Evolutionary conservation across 1,140 invertebrate species (phyloP).

Genomic region (Magallana gigas): DNA sequence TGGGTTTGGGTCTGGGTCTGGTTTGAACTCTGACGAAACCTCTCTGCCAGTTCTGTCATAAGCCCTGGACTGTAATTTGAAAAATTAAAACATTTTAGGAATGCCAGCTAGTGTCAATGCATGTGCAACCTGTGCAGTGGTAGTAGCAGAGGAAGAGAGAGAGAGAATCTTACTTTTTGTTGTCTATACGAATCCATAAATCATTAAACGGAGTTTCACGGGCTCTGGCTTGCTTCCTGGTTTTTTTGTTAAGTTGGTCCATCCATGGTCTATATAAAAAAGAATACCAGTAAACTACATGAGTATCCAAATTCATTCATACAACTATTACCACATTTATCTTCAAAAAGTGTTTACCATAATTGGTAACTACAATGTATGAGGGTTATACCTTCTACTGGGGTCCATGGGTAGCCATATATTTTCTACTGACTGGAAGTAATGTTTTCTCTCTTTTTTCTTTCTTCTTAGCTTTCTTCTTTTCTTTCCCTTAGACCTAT

Average conservation of each 20-base stretch:
- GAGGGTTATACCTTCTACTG: conserved; percentile 52
- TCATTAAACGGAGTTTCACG: conserved; percentile 73
- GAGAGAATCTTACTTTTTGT: conserved; percentile 46
- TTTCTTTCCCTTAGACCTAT: conserved; percentile 55
- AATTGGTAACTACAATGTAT: too few relatives aligned
- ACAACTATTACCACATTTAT: neutral
- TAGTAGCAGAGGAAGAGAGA: neutral
- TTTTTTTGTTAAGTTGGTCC: conserved; percentile 52
- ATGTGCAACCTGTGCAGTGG: neutral
- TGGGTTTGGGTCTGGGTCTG: neutral
- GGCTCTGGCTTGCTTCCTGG: conserved; percentile 61
- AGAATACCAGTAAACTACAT: neutral
- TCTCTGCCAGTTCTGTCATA: conserved; percentile 53
- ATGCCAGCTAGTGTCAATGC: too few relatives aligned
- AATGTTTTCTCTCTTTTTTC: conserved; percentile 50
- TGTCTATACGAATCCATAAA: conserved; percentile 71
- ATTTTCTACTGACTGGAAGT: conserved; percentile 59
- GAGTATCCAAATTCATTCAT: neutral
- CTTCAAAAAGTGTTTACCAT: neutral
- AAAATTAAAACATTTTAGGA: neutral
- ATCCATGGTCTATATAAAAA: conserved; percentile 55
- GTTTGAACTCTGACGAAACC: conserved; percentile 23
- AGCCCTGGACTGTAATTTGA: conserved; percentile 52
- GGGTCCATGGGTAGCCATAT: conserved; percentile 60
- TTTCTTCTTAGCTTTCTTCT: conserved; percentile 56